phyloP scores from a whole-genome alignment of 2,113 vertebrate genomes.

The Neodon shergylaensis region DNA sequence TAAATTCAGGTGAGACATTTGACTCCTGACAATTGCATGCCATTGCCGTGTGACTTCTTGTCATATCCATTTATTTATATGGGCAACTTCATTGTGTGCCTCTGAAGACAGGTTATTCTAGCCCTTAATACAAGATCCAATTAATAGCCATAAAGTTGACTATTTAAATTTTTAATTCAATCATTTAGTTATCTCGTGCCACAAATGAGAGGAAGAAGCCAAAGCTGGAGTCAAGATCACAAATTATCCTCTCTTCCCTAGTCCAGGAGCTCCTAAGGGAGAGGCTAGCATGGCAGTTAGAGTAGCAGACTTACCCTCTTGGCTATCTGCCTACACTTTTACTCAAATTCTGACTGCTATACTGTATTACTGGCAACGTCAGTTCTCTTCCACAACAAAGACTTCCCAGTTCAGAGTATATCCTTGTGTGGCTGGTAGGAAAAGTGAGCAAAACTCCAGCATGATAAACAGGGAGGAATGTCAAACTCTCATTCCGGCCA shows the following conservation, averaged over 20 bases:
- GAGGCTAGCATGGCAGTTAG: not conserved
- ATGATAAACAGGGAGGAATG: slow-evolving; percentile 71
- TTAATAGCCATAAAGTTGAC: not conserved
- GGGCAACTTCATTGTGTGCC: not conserved
- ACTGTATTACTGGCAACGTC: slow-evolving; percentile 68
- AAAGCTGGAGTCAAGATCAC: slow-evolving; percentile 24
- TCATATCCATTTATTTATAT: not conserved
- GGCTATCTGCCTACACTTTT: slow-evolving; percentile 69
- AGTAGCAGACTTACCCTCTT: slow-evolving; percentile 55
- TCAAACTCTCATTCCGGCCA: slow-evolving; percentile 67
- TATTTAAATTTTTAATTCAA: not conserved
- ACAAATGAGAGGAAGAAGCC: not conserved
- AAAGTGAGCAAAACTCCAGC: slow-evolving; percentile 70
- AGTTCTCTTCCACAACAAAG: slow-evolving; percentile 74
- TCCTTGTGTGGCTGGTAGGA: slow-evolving; percentile 64
- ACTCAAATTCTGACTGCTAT: slow-evolving; percentile 68
- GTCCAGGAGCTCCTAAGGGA: not conserved
- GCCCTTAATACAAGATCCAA: not conserved
- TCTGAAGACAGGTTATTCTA: not conserved
- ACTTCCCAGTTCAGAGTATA: slow-evolving; percentile 72
- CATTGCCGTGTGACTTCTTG: not conserved
- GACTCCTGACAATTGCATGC: not conserved
- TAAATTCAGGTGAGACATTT: not conserved
- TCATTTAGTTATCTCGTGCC: not conserved
- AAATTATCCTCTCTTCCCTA: not conserved